These are phyloP conservation scores for Apostichopus japonicus DNA, from an alignment of 35 echinoderm and acorn worm genomes.

Conservation along the genomic window DNA sequence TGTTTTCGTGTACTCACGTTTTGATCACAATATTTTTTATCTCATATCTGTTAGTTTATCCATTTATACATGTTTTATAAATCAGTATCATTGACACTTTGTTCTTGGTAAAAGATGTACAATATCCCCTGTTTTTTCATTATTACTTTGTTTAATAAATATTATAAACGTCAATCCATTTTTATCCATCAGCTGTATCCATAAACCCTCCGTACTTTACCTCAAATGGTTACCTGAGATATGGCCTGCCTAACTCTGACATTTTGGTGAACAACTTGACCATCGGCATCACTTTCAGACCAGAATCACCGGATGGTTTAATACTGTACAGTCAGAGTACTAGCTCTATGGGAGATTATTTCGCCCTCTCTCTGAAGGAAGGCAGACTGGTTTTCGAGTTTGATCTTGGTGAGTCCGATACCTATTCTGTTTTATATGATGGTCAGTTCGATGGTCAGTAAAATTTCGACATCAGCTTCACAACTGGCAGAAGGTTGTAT, in stretches of 20 bases:
- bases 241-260: constrained; percentile 51
- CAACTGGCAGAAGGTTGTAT: too few relatives aligned
- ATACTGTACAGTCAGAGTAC: constrained; percentile 70
- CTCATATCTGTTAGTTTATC: too few relatives aligned
- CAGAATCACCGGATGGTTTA: constrained; percentile 69
- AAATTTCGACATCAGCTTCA: too few relatives aligned
- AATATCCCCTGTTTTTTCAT: too few relatives aligned
- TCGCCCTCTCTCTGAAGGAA: constrained; percentile 66
- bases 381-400: constrained; percentile 80
- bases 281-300: constrained; percentile 64
- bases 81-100: too few relatives aligned
- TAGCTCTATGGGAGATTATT: constrained; percentile 78
- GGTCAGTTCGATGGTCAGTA: too few relatives aligned
- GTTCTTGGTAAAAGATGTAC: too few relatives aligned
- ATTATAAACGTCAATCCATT: constrained; percentile 16
- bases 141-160: too few relatives aligned
- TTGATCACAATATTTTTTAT: too few relatives aligned
- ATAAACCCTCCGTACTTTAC: constrained; percentile 60
- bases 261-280: constrained; percentile 56
- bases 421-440: too few relatives aligned
- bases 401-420: constrained; percentile 72
- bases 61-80: too few relatives aligned
- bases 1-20: too few relatives aligned
- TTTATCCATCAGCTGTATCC: background rate
- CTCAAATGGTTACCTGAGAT: constrained; percentile 73